Evolutionary conservation across 2,888 invertebrate genomes (phyloP), one percentile per base, ranked within the genome.

Genomic region (Cephalotes varians): DNA sequence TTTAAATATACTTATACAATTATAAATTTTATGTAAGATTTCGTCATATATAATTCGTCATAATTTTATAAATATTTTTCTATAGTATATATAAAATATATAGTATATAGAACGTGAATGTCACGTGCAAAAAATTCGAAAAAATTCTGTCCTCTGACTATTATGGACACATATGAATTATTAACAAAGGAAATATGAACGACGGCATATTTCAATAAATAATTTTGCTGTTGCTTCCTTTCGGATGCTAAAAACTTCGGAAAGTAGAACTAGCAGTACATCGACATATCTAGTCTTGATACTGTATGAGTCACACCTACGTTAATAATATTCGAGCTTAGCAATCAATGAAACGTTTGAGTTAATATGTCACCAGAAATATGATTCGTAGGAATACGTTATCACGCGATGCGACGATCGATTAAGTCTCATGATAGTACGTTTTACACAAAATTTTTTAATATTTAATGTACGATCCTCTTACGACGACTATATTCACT

Each of bases 261-360:
- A 44, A 77, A 67, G 25, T 28, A 21, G 12, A 56, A 69, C 54
- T n/a, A 9, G 31, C 15, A 4, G 12, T 44, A 44, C 12, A 40
- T 21, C 15, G 71, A 21, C 9, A 60, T 71, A 40, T 77, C 18
- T 56, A 71, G 18, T 44, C 54, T 77, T 56, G 60, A 62, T 58
- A 31, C 5, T 34, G 6, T 18, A 49, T 51, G 25, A 77, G 69
- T 77, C 40, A 54, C 31, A 44, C 54, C 15, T 3, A 25, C 21
- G 62, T 64, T 51, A 71, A 71, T 71, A 44, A 77, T 77, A 71
- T 71, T 56, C 12, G 28, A 44, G 40, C 28, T 21, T 31, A 72
- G 10, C 25, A 71, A 47, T 77, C 77, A 56, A 77, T 77, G 54
- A 69, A 40, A 77, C 25, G 40, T 56, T 67, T 5, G 54, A 54